phyloP scores from a whole-genome alignment of 1,140 invertebrate species.

The Leptestheria dahalacensis region DNA sequence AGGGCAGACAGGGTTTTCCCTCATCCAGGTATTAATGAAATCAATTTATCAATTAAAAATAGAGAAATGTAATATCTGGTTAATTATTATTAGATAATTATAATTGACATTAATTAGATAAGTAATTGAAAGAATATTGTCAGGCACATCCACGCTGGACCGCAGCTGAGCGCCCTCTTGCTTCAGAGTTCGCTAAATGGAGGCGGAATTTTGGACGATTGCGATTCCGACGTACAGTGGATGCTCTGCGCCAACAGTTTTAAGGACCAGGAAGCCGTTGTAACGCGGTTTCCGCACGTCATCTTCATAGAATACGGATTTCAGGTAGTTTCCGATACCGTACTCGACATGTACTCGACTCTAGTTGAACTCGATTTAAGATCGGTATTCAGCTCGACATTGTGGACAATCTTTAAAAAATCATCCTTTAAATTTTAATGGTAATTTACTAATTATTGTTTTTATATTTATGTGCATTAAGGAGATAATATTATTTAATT shows the following conservation, averaged over 20 bases:
- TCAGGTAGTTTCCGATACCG: slow-evolving; percentile 28
- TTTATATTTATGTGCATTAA: too few relatives aligned
- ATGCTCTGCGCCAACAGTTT: slow-evolving; percentile 42
- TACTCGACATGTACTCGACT: too few relatives aligned
- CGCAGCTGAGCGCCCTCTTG: slow-evolving; percentile 40
- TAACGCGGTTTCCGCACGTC: slow-evolving; percentile 38
- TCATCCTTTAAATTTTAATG: too few relatives aligned
- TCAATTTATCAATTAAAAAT: slow-evolving; percentile 7
- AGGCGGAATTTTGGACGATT: slow-evolving; percentile 36
- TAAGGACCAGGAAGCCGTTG: slow-evolving; percentile 24
- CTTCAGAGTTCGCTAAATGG: slow-evolving; percentile 31
- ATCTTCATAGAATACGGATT: slow-evolving; percentile 49
- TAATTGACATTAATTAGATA: not conserved
- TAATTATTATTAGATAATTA: too few relatives aligned
- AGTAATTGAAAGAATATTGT: slow-evolving; percentile 19
- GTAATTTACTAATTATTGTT: too few relatives aligned
- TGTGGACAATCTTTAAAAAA: too few relatives aligned
- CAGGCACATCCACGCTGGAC: slow-evolving; percentile 44
- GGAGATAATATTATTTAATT: too few relatives aligned
- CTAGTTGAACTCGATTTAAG: too few relatives aligned
- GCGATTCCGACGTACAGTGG: slow-evolving; percentile 38
- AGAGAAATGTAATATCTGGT: too few relatives aligned
- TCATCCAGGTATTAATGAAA: slow-evolving; percentile 29
- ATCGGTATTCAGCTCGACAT: too few relatives aligned
- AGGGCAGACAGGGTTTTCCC: slow-evolving; percentile 36